A percentile compares a stretch with the other conserved stretches of the same genome.
These are phyloP conservation scores for Machimus rusticus DNA, from an alignment of 2,888 invertebrate genomes.

Conservation along the genomic window DNA sequence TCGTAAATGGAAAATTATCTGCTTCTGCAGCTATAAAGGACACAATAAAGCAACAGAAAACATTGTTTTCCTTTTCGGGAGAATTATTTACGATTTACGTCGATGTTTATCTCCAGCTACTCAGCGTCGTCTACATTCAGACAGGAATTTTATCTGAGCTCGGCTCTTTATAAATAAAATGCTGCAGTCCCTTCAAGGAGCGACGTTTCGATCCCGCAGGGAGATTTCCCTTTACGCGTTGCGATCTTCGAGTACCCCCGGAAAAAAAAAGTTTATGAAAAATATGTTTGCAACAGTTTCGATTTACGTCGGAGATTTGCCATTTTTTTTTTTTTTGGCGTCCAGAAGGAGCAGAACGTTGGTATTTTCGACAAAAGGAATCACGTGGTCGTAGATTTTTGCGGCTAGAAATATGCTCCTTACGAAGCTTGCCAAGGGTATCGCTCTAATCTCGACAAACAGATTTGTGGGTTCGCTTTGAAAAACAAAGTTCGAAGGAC, in stretches of 20 bases:
- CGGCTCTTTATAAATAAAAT: neutral
- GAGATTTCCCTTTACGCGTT: neutral
- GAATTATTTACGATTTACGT: constrained; percentile 17
- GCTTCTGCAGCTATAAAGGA: neutral
- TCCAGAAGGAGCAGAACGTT: neutral
- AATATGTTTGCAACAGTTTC: constrained; percentile 32
- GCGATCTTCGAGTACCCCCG: neutral
- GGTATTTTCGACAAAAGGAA: neutral
- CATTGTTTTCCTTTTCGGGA: neutral
- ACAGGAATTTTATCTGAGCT: neutral
- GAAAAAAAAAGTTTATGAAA: constrained; percentile 24
- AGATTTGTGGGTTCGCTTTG: constrained; percentile 17
- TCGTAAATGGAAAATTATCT: constrained; percentile 15
- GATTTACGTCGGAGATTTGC: constrained; percentile 1
- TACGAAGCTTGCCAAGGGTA: constrained; percentile 4
- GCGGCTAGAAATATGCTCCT: neutral
- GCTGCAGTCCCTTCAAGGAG: neutral
- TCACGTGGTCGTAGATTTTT: neutral
- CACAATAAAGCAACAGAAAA: constrained; percentile 15
- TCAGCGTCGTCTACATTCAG: neutral
- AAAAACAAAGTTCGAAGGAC: neutral
- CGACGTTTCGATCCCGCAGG: neutral
- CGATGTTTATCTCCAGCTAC: neutral
- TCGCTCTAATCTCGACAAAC: constrained; percentile 14
- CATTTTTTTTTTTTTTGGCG: neutral